A percentile compares a stretch with the other conserved stretches of the same genome.
phyloP scores from a whole-genome alignment of 2,797 vertebrate species.

The Anguilla megastoma region DNA sequence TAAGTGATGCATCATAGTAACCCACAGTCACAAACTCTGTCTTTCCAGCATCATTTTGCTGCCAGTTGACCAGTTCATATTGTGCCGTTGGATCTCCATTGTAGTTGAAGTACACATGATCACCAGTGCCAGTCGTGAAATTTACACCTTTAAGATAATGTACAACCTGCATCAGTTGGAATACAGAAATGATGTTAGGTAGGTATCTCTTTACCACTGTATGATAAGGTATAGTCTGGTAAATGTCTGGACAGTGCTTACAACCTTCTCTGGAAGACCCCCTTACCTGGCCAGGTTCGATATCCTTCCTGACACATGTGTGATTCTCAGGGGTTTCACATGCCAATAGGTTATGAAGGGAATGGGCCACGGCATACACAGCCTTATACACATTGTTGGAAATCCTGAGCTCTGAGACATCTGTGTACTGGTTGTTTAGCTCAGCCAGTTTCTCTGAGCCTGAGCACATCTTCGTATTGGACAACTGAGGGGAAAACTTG shows the following conservation, averaged over 20 bases:
- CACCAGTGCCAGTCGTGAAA: constrained; percentile 66
- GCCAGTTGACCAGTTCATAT: constrained; percentile 77
- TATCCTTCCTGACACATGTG: constrained; percentile 48
- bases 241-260: neutral
- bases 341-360: constrained; percentile 59
- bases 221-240: neutral
- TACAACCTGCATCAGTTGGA: constrained; percentile 51
- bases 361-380: constrained; percentile 69
- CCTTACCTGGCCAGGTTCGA: constrained; percentile 60
- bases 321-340: constrained; percentile 49
- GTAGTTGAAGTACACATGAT: constrained; percentile 66
- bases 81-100: constrained; percentile 69
- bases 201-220: neutral
- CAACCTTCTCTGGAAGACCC: neutral
- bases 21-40: constrained; percentile 65
- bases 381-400: constrained; percentile 75
- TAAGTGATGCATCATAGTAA: constrained; percentile 66
- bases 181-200: neutral
- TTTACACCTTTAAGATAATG: constrained; percentile 62
- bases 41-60: constrained; percentile 60
- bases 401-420: constrained; percentile 72
- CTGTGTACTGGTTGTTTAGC: constrained; percentile 64
- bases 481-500: constrained; percentile 51
- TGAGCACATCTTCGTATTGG: constrained; percentile 54
- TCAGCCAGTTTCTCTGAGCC: constrained; percentile 66